Evolutionary conservation across 2,888 invertebrate genomes (phyloP), one percentile per base, ranked within the genome.

Genomic region (Campoletis raptor): DNA sequence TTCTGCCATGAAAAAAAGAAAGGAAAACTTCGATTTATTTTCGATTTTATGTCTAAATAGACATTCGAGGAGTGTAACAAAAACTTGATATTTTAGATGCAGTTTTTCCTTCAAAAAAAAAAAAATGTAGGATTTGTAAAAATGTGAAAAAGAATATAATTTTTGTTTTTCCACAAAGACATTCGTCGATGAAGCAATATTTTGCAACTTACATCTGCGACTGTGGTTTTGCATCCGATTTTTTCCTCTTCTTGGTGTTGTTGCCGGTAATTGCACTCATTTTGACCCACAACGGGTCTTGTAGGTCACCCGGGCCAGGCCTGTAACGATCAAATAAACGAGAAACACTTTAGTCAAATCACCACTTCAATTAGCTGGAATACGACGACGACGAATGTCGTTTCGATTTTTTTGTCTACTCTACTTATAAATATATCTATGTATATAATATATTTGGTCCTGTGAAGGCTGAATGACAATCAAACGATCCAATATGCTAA

Each of bases 241-340:
- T 96, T 95, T 96, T 96, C 93, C 96, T 95, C 94, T 96, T 96
- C 94, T 96, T 96, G 91, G 95, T 95, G 94, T 95, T 95, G 94
- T 95, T 95, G 95, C 96, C 95, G 94, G 95, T 95, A 95, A 96
- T 96, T 95, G 96, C 96, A 96, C 97, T 97, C 97, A 97, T 97
- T 96, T 97, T 97, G 96, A 96, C 96, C 97, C 97, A 97, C 96
- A 96, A 96, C 95, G 97, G 97, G 96, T 97, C 97, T 96, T 96
- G 97, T 96, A 97, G 96, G 96, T 98, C 97, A 97, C 97, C 97
- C 96, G 97, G 97, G 96, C 97, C 97, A 96, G 97, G 97, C 97
- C 98, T 98, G 96, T 90, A 96, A 97, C 88, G 92, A 78, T 90
- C 90, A 88, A 90, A 90, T 81, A 90, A 87, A 89, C 67, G 83